Base-by-base conservation (phyloP, 2,797 vertebrate species). In the Acrossocheilus wenchowensis region DNA sequence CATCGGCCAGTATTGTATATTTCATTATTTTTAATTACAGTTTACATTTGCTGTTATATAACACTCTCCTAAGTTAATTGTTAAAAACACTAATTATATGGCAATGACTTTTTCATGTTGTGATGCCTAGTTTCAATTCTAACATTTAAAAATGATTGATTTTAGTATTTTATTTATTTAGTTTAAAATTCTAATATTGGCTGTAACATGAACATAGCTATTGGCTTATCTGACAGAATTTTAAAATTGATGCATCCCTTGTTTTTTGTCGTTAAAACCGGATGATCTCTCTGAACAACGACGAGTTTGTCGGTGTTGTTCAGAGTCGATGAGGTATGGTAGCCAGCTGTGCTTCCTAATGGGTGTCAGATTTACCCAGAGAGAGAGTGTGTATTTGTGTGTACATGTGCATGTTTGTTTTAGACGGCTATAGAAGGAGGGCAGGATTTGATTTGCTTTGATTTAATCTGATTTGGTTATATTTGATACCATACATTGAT, bases 401-500 rank as follows among this genome's bases (percentile, higher is more conserved):
- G 71, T 50, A n/a, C 45, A 14, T 4, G 26, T 52, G 2, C 69
- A 26, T 83, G 82, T 10, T 80, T 73, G 34, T 45, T 57, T 57
- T 68, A 36, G 60, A 57, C 6, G 2, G 41, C 12, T 45, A 2
- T 79, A 73, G 66, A 54, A 79, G 39, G 3, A 60, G 66, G 39
- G 8, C 75, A 10, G 48, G 8, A 85, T 48, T 66, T 15, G 11
- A 81, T 81, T 78, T 21, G 2, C 36, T 78, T 83, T n/a, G 19
- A 52, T 77, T 52, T 64, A 26, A 86, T 81, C 43, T 75, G 23
- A 81, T 86, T 86, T 81, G 43, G 50, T 52, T 54, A 21, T 30
- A 86, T 81, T 73, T 74, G 30, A 86, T 15, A 64, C 11, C 41
- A 34, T 34, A 64, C 52, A 80, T 43, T 75, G 71, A 81, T 62